Base-by-base conservation (phyloP, 2,888 invertebrate species). In the Leptogaster cylindrica region DNA sequence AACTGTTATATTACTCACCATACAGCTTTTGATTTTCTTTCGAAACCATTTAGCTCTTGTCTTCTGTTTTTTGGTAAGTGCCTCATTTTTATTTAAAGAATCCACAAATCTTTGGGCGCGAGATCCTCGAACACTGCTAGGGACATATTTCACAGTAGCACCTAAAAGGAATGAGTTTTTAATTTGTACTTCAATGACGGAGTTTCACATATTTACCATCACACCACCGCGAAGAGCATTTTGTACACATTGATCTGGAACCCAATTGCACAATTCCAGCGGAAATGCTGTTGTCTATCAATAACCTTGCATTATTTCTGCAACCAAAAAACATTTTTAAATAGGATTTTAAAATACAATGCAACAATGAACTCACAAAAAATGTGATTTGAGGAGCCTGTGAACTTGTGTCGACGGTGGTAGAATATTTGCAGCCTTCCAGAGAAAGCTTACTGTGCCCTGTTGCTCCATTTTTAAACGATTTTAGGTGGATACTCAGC, bases 181-280 rank as follows among this genome's bases (percentile, higher is more conserved):
- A n/a, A n/a, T n/a, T n/a, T n/a, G n/a, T n/a, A n/a, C n/a, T n/a
- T n/a, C n/a, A n/a, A n/a, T n/a, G n/a, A n/a, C n/a, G n/a, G n/a
- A n/a, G n/a, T n/a, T n/a, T n/a, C n/a, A n/a, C n/a, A n/a, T n/a
- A 69, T 25, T 66, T 41, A 5, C 71, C 68, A 55, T 70, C 66
- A n/a, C 50, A 23, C 71, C 71, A 72, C n/a, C 23, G 39, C 0
- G 68, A 28, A 16, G 68, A 70, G 39, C 72, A 72, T 51, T 68
- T 71, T 44, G 39, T 51, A 25, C 72, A 72, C 64, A 69, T 70
- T 23, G 27, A 12, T 12, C 39, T 64, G 7, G 64, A 33, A 2
- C 65, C 68, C 27, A 65, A 68, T 36, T 58, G 33, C n/a, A 33
- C 48, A 25, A 66, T 65, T 20, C 27, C 41, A 51, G 46, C 36